A percentile compares a stretch with the other conserved stretches of the same genome.
phyloP scores from a whole-genome alignment of 1,140 invertebrate species.

The Heliconius hermathena region DNA sequence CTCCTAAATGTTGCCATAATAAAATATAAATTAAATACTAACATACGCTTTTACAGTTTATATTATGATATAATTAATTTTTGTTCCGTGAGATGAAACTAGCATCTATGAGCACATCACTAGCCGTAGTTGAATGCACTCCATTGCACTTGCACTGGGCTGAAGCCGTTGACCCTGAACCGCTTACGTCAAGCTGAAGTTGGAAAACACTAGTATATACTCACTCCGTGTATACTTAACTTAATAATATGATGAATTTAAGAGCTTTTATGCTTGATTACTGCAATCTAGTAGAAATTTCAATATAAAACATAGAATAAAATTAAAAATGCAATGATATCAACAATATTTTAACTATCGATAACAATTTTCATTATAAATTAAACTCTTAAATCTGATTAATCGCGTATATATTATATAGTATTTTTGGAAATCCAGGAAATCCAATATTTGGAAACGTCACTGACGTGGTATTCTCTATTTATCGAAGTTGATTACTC shows the following conservation, averaged over 20 bases:
- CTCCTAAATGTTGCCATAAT: too few species aligned
- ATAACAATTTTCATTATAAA: too few species aligned
- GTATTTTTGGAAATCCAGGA: too few species aligned
- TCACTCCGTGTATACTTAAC: not conserved
- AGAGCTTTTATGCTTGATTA: slow-evolving; percentile 1
- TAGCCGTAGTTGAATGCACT: slow-evolving; percentile 40
- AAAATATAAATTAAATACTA: too few species aligned
- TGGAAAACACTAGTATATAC: slow-evolving; percentile 18
- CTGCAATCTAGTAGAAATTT: not conserved
- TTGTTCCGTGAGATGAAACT: slow-evolving; percentile 26
- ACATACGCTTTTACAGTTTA: not conserved
- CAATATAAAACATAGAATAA: not conserved
- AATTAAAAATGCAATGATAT: too few species aligned
- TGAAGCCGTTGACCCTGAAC: slow-evolving; percentile 39
- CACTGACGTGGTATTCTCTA: too few species aligned
- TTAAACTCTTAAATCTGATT: too few species aligned
- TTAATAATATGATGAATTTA: slow-evolving; percentile 1
- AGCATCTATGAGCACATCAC: slow-evolving; percentile 21
- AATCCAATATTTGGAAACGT: too few species aligned
- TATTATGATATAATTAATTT: slow-evolving; percentile 31
- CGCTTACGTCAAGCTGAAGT: slow-evolving; percentile 35
- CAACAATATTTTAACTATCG: too few species aligned
- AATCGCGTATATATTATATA: too few species aligned
- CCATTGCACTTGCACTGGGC: slow-evolving; percentile 36
- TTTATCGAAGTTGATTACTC: too few species aligned